Percentiles rank a stretch among this genome's conserved stretches.
Conservation (phyloP, 2,113 vertebrate genomes). For the Pardalotus punctatus region DNA sequence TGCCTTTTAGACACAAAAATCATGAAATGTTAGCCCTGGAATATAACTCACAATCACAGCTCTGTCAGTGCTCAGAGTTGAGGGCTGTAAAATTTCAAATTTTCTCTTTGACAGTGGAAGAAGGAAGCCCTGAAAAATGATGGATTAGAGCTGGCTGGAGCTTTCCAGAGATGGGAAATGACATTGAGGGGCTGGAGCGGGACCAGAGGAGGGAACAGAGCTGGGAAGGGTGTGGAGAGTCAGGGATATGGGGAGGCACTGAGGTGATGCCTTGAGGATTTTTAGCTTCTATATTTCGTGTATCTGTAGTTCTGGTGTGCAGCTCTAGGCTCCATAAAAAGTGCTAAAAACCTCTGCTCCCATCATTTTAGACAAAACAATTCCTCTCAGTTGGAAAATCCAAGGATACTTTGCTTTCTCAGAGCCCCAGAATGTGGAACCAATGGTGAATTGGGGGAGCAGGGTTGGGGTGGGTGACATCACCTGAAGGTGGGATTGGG, state of each 20-base stretch:
- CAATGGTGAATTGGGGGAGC: too few relatives aligned
- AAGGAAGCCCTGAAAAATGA: not conserved
- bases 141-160: not conserved
- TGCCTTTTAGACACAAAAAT: not conserved
- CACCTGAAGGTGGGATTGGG: too few relatives aligned
- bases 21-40: not conserved
- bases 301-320: too few relatives aligned
- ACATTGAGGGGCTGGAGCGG: fast-evolving
- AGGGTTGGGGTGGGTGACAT: too few relatives aligned
- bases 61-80: not conserved
- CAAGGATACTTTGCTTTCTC: too few relatives aligned
- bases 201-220: not conserved
- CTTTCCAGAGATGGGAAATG: not conserved
- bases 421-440: too few relatives aligned
- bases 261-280: too few relatives aligned
- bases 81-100: not conserved
- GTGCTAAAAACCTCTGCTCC: too few relatives aligned
- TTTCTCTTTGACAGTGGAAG: not conserved
- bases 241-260: not conserved
- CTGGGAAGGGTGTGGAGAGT: not conserved
- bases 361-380: too few relatives aligned
- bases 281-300: too few relatives aligned
- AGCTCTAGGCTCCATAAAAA: too few relatives aligned
- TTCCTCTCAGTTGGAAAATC: too few relatives aligned
- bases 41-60: not conserved